These are phyloP conservation scores for Dermatemys mawii DNA, from an alignment of 2,113 vertebrate species.

Conservation along the genomic window DNA sequence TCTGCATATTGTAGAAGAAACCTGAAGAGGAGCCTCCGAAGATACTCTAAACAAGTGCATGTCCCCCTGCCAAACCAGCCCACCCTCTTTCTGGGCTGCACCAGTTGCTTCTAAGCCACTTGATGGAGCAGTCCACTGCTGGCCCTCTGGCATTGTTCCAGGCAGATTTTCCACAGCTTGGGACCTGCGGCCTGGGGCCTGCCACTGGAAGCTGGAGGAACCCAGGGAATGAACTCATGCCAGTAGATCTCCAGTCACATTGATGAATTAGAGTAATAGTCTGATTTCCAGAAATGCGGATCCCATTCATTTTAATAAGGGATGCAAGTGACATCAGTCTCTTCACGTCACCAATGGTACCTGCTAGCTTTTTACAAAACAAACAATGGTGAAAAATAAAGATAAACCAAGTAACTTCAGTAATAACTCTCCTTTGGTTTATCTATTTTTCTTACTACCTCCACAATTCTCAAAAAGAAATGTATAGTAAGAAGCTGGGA, in stretches of 20 bases:
- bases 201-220: neutral
- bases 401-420: fast-evolving
- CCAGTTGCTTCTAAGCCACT: neutral
- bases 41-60: neutral
- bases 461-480: neutral
- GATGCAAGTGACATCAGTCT: neutral
- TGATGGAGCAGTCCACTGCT: neutral
- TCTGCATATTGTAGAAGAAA: neutral
- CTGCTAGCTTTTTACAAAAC: neutral
- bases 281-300: neutral
- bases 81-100: neutral
- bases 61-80: neutral
- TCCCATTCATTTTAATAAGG: neutral
- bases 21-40: neutral
- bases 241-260: neutral
- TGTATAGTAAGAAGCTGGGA: neutral
- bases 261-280: neutral
- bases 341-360: fast-evolving
- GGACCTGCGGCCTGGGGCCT: neutral
- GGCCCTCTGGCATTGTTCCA: neutral
- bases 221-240: no score
- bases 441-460: neutral
- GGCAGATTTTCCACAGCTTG: neutral
- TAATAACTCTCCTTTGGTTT: neutral
- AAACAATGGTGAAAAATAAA: neutral